These are phyloP conservation scores for Garrulus glandarius DNA, from an alignment of 2,797 vertebrate species.

Conservation along the genomic window DNA sequence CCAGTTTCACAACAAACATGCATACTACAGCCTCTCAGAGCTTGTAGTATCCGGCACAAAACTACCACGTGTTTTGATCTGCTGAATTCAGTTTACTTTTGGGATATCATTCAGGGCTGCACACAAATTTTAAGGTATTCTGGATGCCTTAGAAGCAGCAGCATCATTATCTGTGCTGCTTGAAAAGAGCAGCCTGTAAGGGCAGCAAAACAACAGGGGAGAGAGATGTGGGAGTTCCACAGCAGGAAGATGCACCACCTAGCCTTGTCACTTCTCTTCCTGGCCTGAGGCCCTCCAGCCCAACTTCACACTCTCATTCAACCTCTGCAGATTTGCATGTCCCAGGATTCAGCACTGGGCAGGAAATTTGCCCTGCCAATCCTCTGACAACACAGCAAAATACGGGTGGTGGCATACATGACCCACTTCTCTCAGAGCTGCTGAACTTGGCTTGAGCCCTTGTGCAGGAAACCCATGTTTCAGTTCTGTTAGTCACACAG, in stretches of 20 bases:
- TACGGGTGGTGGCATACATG: neutral
- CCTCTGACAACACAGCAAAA: neutral
- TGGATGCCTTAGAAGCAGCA: neutral
- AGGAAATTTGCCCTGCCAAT: neutral
- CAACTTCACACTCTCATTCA: neutral
- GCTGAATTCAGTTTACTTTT: neutral
- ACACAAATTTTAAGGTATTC: neutral
- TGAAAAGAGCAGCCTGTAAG: neutral
- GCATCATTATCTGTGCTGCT: neutral
- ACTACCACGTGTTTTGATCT: neutral
- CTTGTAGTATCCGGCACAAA: neutral
- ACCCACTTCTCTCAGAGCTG: neutral
- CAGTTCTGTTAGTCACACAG: neutral
- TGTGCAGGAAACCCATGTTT: neutral
- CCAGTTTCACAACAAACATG: slow-evolving; percentile 15
- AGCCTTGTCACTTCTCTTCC: neutral
- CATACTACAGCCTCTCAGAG: slow-evolving; percentile 2
- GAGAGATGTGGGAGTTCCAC: neutral
- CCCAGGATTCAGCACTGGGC: neutral
- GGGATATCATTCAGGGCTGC: neutral
- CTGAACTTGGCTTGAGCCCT: rapidly evolving
- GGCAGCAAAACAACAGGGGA: neutral
- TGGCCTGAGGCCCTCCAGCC: neutral
- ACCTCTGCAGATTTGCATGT: neutral
- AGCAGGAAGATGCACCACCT: neutral